Evolutionary conservation across 2,888 invertebrate genomes (phyloP).

Genomic region (Nasonia oneida): DNA sequence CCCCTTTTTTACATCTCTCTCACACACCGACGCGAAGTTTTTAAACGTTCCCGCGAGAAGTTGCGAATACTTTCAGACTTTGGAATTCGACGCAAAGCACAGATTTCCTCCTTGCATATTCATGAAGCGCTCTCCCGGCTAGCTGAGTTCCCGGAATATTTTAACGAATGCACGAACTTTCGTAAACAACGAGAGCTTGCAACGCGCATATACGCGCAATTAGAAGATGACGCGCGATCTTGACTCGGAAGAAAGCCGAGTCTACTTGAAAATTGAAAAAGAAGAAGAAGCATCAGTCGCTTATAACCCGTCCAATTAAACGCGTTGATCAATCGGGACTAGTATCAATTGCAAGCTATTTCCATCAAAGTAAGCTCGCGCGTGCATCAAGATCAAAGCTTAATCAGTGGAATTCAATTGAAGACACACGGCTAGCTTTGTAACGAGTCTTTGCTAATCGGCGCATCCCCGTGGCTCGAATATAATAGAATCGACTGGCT

Average conservation of each 20-base stretch:
- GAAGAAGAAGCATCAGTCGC: too few relatives aligned
- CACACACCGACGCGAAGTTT: background rate
- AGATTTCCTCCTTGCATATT: background rate
- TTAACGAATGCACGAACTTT: background rate
- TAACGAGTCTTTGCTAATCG: background rate
- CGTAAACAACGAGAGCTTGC: background rate
- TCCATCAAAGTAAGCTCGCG: too few relatives aligned
- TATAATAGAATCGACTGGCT: background rate
- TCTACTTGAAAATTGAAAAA: too few relatives aligned
- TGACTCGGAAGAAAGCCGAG: too few relatives aligned
- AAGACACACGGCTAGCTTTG: background rate
- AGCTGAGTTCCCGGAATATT: background rate
- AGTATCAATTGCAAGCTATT: too few relatives aligned
- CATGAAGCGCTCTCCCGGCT: background rate
- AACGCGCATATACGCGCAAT: too few relatives aligned
- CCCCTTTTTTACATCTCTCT: background rate
- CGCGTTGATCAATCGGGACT: too few relatives aligned
- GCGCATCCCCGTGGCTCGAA: background rate
- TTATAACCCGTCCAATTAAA: too few relatives aligned
- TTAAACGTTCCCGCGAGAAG: background rate
- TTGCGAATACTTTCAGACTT: background rate
- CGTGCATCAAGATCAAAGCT: background rate
- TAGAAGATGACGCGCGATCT: too few relatives aligned
- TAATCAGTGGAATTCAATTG: background rate
- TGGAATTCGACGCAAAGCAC: background rate